Percentiles rank a stretch among this genome's conserved stretches.
Evolutionary conservation across 2,888 invertebrate genomes (phyloP).

Genomic region (Phyto melanocephala): DNA sequence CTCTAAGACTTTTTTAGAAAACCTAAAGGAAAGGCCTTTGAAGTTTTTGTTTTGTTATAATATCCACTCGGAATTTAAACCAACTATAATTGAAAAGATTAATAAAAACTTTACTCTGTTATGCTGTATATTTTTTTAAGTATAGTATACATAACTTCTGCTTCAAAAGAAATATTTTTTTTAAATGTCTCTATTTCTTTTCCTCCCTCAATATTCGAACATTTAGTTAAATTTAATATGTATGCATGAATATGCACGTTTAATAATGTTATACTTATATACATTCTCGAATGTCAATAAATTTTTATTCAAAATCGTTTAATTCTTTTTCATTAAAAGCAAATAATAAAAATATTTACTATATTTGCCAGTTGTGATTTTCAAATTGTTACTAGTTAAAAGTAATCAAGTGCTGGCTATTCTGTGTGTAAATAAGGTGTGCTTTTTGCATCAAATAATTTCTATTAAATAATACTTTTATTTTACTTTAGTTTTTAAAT

Average conservation of each 20-base stretch:
- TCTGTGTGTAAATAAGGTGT: slow-evolving; percentile 1
- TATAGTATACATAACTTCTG: slow-evolving; percentile 13
- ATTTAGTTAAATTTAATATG: not conserved
- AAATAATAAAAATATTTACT: not conserved
- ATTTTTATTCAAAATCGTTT: not conserved
- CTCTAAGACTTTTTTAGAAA: too few species aligned
- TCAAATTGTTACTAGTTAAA: slow-evolving; percentile 24
- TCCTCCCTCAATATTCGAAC: not conserved
- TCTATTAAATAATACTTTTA: not conserved
- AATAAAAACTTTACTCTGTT: too few species aligned
- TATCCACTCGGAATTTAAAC: too few species aligned
- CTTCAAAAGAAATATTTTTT: slow-evolving; percentile 9
- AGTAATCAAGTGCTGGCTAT: not conserved
- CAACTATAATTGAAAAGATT: too few species aligned
- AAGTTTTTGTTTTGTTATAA: too few species aligned
- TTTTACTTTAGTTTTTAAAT: not conserved
- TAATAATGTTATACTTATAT: too few species aligned
- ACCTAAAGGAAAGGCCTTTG: too few species aligned
- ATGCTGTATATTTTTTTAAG: too few species aligned
- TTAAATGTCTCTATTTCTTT: not conserved
- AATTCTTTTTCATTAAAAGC: not conserved
- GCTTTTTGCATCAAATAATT: not conserved
- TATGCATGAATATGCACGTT: not conserved
- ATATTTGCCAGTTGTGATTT: not conserved
- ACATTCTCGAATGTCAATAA: slow-evolving; percentile 34